Evolutionary conservation across 2,888 invertebrate species (phyloP), one percentile per base, ranked within the genome.

Genomic region (Chrysotoxum bicinctum): DNA sequence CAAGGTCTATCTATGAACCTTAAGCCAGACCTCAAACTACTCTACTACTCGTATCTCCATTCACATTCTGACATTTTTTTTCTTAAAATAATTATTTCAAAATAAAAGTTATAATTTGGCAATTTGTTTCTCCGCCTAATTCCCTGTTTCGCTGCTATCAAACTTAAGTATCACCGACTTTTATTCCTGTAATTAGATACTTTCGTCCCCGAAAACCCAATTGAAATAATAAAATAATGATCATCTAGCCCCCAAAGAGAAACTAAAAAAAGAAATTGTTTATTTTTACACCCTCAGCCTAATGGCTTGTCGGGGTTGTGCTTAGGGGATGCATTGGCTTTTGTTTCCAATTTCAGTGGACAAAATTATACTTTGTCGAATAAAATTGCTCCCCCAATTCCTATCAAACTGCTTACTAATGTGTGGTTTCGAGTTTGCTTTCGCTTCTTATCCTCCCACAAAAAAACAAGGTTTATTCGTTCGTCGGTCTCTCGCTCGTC

Each of bases 391-490:
- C 48, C 37, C 37, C 12, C 23, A 19, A 48, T 26, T 62, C 10
- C 35, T 14, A 45, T 26, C 43, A 48, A 64, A 64, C 12, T 50
- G 35, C 66, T 66, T 23, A 50, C 66, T 66, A 66, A 66, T 66
- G 35, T 66, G 35, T 23, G 66, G 66, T 50, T 66, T 66, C 50
- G 35, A 66, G 23, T 66, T 48, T n/a, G 48, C 43, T 50, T 66
- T 50, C 9, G 7, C 21, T 58, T 58, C 58, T 35, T 21, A 12
- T 8, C 58, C 58, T 21, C 58, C 21, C 35, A 56, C 64, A 14
- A 30, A 30, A 19, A 45, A 3, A 10, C 1, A 26, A 23, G 10
- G 26, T 23, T 58, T 23, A 35, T 21, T 37, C 37, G 26, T 26
- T 7, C 2, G 3, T 26, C 7, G 26, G 26, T 26, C 26, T 4